A percentile compares a stretch with the other conserved stretches of the same genome.
Evolutionary conservation across 2,888 invertebrate species (phyloP).

Genomic region (Tillus elongatus): DNA sequence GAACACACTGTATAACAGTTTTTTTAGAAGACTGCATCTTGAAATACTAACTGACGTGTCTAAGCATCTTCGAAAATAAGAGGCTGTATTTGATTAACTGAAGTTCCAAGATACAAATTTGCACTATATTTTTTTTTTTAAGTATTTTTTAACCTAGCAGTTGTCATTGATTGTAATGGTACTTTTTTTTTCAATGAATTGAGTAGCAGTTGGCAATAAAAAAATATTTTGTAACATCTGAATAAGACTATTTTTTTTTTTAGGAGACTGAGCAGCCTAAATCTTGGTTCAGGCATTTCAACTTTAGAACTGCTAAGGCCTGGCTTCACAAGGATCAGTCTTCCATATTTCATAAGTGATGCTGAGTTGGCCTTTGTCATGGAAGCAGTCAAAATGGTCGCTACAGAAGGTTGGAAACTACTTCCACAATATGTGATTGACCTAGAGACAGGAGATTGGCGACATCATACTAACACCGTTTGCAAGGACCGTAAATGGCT

Average conservation of each 20-base stretch:
- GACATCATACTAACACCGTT: conserved; percentile 68
- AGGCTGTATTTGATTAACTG: too few species aligned
- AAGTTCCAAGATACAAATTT: too few species aligned
- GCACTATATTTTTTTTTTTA: too few species aligned
- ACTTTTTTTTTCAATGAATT: too few species aligned
- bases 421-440: conserved; percentile 82
- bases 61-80: too few species aligned
- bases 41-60: too few species aligned
- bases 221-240: too few species aligned
- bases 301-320: conserved; percentile 67
- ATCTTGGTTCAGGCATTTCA: conserved; percentile 41
- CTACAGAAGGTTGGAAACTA: conserved; percentile 81
- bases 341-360: conserved; percentile 78
- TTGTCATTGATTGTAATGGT: too few species aligned
- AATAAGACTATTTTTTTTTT: conserved; percentile 11
- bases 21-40: too few species aligned
- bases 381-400: conserved; percentile 78
- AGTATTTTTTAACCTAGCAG: too few species aligned
- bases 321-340: conserved; percentile 75
- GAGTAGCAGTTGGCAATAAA: too few species aligned
- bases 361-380: conserved; percentile 71
- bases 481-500: conserved; percentile 78
- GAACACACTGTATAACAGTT: too few species aligned
- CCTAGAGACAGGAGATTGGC: conserved; percentile 83
- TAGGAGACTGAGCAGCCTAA: conserved; percentile 43